These are phyloP conservation scores for Campaea margaritaria DNA, from an alignment of 2,888 invertebrate genomes.

Conservation along the genomic window DNA sequence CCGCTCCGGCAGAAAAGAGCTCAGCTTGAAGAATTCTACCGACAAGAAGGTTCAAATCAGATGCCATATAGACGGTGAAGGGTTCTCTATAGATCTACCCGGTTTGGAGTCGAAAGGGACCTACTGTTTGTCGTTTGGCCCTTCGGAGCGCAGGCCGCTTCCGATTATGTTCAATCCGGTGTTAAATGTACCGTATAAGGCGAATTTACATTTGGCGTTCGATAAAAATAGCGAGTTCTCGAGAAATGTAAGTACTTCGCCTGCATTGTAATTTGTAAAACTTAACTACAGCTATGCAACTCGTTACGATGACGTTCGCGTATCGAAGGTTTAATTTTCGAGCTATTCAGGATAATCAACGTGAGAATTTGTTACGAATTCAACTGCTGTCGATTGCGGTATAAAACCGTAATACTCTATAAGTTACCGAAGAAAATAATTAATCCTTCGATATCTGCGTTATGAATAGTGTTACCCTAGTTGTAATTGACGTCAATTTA, in stretches of 20 bases:
- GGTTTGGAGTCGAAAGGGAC: conserved; percentile 64
- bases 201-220: conserved; percentile 62
- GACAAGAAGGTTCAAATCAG: conserved; percentile 68
- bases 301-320: no score
- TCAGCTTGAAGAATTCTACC: conserved; percentile 70
- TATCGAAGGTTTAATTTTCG: no score
- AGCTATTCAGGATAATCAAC: no score
- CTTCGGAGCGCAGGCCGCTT: conserved; percentile 66
- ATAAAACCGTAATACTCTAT: no score
- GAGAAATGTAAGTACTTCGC: conserved; percentile 61
- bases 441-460: no score
- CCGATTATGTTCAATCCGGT: conserved; percentile 66
- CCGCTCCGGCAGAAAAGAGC: conserved; percentile 67
- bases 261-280: not conserved
- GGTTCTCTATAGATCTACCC: conserved; percentile 69
- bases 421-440: no score
- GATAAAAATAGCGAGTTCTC: conserved; percentile 70
- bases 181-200: conserved; percentile 57
- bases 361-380: no score
- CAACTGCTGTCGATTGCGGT: no score
- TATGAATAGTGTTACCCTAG: no score
- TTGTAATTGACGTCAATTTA: no score
- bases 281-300: no score
- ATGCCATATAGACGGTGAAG: conserved; percentile 73
- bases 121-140: conserved; percentile 64